Conservation (phyloP, 2,797 vertebrate genomes). For the Pangasius djambal region DNA sequence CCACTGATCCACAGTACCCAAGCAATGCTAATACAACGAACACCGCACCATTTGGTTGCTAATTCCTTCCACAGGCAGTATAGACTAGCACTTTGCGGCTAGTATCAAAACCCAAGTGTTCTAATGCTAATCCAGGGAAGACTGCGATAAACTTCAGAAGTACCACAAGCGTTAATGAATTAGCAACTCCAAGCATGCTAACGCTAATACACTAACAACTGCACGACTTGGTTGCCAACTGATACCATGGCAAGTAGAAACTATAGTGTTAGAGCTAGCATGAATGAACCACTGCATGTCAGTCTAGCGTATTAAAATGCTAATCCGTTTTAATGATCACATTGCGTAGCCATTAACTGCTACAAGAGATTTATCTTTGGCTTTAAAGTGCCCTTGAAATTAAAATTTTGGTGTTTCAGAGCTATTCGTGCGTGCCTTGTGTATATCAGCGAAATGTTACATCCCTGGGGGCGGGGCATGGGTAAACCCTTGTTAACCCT, state of each 20-base stretch:
- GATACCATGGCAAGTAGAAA: conserved; percentile 2
- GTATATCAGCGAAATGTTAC: not conserved
- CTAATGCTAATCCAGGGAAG: not conserved
- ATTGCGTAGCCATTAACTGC: not conserved
- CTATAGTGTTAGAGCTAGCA: not conserved
- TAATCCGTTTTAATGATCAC: not conserved
- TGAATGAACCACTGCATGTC: conserved; percentile 21
- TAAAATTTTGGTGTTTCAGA: not conserved
- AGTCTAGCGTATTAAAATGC: not conserved
- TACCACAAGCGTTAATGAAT: not conserved
- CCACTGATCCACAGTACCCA: not conserved
- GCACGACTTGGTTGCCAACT: not conserved
- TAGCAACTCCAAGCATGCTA: conserved; percentile 10
- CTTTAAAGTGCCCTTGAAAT: not conserved
- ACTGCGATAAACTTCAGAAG: not conserved
- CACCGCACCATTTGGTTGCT: not conserved
- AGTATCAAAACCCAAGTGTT: not conserved
- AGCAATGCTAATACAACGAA: not conserved
- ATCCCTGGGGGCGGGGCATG: not conserved
- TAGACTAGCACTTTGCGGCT: not conserved
- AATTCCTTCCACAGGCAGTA: not conserved
- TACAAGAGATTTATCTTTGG: not conserved
- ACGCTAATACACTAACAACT: not conserved
- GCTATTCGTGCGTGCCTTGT: not conserved
- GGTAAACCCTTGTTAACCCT: not conserved